These are phyloP conservation scores for Anableps anableps DNA, from an alignment of 2,797 vertebrate genomes.

Conservation along the genomic window DNA sequence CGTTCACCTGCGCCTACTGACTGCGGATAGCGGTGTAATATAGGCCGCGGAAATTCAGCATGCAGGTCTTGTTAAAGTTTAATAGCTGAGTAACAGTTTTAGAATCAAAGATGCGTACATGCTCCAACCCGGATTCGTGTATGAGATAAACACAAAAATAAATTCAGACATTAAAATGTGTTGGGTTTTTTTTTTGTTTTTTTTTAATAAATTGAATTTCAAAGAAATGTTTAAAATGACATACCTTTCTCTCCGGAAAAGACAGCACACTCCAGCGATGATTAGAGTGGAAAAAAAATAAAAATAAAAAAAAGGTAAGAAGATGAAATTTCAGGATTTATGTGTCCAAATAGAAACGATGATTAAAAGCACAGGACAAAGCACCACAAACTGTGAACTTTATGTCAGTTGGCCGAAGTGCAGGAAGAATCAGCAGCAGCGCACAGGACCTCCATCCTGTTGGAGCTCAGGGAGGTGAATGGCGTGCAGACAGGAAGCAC, in stretches of 20 bases:
- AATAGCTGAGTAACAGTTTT: background rate
- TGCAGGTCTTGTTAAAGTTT: background rate
- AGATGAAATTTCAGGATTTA: constrained; percentile 12
- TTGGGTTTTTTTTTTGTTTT: background rate
- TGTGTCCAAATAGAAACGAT: constrained; percentile 26
- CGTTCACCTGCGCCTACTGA: constrained; percentile 57
- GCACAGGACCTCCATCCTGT: constrained; percentile 76
- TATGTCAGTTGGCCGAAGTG: constrained; percentile 54
- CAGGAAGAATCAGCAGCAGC: constrained; percentile 51
- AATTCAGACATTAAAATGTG: background rate
- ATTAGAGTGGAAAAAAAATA: constrained; percentile 9
- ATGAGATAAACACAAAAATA: background rate
- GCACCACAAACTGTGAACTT: constrained; percentile 29
- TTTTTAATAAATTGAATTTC: background rate
- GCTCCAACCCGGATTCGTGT: background rate
- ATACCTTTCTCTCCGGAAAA: constrained; percentile 69
- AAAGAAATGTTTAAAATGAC: background rate
- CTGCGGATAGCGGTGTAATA: constrained; percentile 20
- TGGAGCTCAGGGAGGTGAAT: constrained; percentile 77
- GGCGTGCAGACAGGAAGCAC: constrained; percentile 80
- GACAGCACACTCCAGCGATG: constrained; percentile 52
- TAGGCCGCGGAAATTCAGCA: background rate
- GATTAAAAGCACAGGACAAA: background rate
- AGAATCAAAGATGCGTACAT: background rate
- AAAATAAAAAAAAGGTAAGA: constrained; percentile 18